These are phyloP conservation scores for Myotis davidii DNA, from an alignment of 2,113 vertebrate genomes.

Conservation along the genomic window DNA sequence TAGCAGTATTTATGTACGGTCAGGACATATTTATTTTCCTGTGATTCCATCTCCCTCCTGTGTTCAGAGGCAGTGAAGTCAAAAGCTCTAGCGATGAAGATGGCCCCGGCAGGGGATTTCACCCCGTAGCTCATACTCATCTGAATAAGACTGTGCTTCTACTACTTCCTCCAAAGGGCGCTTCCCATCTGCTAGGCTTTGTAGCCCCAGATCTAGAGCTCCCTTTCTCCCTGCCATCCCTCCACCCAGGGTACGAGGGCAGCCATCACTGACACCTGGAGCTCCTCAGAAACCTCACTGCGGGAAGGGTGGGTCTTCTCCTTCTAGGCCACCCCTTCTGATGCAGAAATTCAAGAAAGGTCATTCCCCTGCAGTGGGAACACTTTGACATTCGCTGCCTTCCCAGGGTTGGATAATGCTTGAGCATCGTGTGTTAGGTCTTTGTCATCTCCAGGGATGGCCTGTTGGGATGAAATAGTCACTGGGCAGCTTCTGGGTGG, in stretches of 20 bases:
- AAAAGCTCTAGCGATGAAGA: not conserved
- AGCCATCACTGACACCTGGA: not conserved
- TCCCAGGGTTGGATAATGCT: not conserved
- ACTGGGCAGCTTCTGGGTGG: not conserved
- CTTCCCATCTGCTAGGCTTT: not conserved
- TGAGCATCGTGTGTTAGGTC: not conserved
- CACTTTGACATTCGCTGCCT: not conserved
- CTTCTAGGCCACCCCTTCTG: not conserved
- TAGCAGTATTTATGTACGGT: slow-evolving; percentile 70
- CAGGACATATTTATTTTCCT: slow-evolving; percentile 60
- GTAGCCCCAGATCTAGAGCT: not conserved
- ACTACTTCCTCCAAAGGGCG: not conserved
- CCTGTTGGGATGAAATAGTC: not conserved
- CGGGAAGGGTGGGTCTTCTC: not conserved
- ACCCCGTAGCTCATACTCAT: not conserved
- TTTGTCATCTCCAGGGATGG: not conserved
- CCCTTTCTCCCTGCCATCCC: not conserved
- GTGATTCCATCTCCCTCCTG: not conserved
- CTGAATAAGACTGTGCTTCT: not conserved
- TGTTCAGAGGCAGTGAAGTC: not conserved
- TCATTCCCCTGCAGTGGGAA: accelerated
- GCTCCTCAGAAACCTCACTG: not conserved
- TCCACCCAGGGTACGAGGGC: not conserved
- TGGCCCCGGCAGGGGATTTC: not conserved
- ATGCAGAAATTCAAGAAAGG: not conserved